Percentiles rank a stretch among this genome's conserved stretches.
phyloP scores from a whole-genome alignment of 1,140 invertebrate genomes.

The Megalonaias nervosa region DNA sequence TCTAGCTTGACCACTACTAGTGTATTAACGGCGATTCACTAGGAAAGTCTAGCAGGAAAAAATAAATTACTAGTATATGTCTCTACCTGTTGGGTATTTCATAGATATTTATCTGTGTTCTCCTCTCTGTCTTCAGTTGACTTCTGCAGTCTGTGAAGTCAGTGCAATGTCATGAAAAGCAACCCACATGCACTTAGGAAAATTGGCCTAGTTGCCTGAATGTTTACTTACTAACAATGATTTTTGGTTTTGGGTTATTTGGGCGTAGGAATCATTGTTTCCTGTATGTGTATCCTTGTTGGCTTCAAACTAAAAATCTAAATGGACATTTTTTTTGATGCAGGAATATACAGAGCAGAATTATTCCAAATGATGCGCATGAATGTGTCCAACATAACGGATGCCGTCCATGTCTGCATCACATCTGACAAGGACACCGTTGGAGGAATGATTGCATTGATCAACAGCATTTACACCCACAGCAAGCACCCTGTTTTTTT shows the following conservation, averaged over 20 bases:
- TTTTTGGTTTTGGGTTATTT: neutral
- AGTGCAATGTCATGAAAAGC: too few relatives aligned
- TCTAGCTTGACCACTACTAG: too few relatives aligned
- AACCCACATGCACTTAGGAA: too few relatives aligned
- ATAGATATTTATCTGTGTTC: too few relatives aligned
- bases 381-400: conserved; percentile 18
- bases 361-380: conserved; percentile 18
- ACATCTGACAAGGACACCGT: conserved; percentile 62
- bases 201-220: neutral
- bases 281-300: neutral
- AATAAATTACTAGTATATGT: too few relatives aligned
- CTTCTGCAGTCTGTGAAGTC: too few relatives aligned
- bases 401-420: conserved; percentile 59
- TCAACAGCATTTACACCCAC: conserved; percentile 67
- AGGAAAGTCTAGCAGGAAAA: too few relatives aligned
- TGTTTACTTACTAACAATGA: neutral
- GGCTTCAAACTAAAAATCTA: neutral
- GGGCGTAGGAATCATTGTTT: neutral
- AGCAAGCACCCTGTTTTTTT: conserved; percentile 59
- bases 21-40: too few relatives aligned
- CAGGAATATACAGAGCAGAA: conserved; percentile 33
- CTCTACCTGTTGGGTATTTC: too few relatives aligned
- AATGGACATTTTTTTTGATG: conserved; percentile 7
- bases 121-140: too few relatives aligned
- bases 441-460: conserved; percentile 66